Percentiles rank a stretch among this genome's conserved stretches.
Evolutionary conservation across 2,113 vertebrate genomes (phyloP).

Genomic region (Pseudorhombus dupliciocellatus): DNA sequence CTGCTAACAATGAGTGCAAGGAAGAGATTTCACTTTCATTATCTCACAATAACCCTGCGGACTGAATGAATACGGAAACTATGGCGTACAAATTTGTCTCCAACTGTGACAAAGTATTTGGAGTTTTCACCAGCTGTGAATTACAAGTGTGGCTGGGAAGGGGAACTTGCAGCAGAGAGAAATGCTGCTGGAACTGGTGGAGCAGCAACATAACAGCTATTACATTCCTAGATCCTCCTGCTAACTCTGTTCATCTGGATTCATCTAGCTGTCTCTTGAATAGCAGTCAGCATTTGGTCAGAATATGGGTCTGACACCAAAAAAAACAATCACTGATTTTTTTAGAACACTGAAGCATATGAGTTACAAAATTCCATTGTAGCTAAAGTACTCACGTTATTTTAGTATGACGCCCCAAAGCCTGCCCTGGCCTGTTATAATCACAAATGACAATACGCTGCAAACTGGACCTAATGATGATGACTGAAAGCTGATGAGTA

Average conservation of each 20-base stretch:
- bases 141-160: background rate
- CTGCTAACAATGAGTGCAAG: background rate
- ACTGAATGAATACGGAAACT: background rate
- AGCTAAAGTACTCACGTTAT: background rate
- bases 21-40: background rate
- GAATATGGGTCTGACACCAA: background rate
- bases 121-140: background rate
- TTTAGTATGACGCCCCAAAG: background rate
- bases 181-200: background rate
- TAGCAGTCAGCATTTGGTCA: background rate
- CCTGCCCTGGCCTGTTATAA: background rate
- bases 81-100: background rate
- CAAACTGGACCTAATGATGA: background rate
- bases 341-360: background rate
- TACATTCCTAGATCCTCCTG: background rate
- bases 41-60: background rate
- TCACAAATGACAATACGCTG: background rate
- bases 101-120: background rate
- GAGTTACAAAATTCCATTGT: background rate
- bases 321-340: constrained; percentile 17
- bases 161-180: background rate
- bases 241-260: background rate
- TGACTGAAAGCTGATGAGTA: background rate
- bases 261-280: background rate
- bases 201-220: background rate